Evolutionary conservation across 2,113 vertebrate genomes (phyloP).

Genomic region (Phalacrocorax aristotelis): DNA sequence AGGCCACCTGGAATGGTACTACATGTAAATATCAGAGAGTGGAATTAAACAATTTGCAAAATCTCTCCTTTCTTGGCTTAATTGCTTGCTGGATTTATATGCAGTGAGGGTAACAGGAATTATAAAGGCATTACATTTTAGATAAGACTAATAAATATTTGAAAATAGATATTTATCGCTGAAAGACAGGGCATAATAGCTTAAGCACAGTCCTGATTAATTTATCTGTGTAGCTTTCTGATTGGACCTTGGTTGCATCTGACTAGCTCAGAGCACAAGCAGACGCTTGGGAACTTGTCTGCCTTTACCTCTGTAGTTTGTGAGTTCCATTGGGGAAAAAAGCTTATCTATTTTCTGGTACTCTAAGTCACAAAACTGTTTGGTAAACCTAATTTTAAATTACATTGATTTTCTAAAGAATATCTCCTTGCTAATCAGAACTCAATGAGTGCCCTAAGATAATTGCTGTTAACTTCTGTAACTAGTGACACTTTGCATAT

Average conservation of each 20-base stretch:
- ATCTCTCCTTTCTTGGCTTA: neutral
- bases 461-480: slow-evolving; percentile 49
- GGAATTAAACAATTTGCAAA: neutral
- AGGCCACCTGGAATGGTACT: neutral
- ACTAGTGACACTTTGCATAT: slow-evolving; percentile 26
- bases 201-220: neutral
- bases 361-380: slow-evolving; percentile 12
- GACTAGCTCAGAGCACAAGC: neutral
- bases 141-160: slow-evolving; percentile 15
- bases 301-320: neutral
- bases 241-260: neutral
- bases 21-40: neutral
- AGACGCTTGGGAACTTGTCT: neutral
- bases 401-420: slow-evolving; percentile 44
- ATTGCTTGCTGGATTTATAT: neutral
- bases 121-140: neutral
- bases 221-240: neutral
- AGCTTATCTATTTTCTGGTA: neutral
- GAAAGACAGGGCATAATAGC: neutral
- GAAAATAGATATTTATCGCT: slow-evolving; percentile 24
- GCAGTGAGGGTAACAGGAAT: neutral
- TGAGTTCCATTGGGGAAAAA: neutral
- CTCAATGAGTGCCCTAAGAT: slow-evolving; percentile 34
- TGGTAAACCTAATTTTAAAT: slow-evolving; percentile 35
- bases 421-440: slow-evolving; percentile 21